phyloP scores from a whole-genome alignment of 1,140 invertebrate species.

The Papilio machaon region DNA sequence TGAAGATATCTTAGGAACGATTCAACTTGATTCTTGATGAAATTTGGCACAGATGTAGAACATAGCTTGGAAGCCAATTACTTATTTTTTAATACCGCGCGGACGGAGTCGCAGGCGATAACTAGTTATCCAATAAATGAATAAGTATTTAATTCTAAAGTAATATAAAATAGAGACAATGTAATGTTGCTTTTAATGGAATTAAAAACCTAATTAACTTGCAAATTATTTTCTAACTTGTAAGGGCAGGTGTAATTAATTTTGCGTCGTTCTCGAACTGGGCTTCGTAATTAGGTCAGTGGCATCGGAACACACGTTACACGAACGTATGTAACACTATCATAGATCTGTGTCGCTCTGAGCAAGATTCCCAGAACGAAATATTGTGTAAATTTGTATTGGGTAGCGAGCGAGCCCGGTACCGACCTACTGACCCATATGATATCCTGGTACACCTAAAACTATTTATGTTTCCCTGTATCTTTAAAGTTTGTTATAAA shows the following conservation, averaged over 20 bases:
- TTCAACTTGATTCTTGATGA: no score
- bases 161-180: background rate
- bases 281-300: constrained; percentile 17
- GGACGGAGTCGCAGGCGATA: no score
- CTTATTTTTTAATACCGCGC: no score
- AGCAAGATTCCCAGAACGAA: background rate
- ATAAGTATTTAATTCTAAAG: background rate
- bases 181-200: background rate
- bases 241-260: constrained; percentile 1
- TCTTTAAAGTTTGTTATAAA: background rate
- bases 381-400: constrained; percentile 25
- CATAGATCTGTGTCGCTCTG: background rate
- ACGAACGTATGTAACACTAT: constrained; percentile 4
- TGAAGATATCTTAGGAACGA: no score
- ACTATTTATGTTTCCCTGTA: background rate
- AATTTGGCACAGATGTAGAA: no score
- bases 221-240: background rate
- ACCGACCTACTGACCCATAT: constrained; percentile 29
- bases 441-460: background rate
- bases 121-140: background rate
- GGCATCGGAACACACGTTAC: background rate
- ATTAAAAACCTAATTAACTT: constrained; percentile 8
- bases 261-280: background rate
- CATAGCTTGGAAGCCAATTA: no score
- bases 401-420: constrained; percentile 14